Base-by-base conservation (phyloP, 2,797 vertebrate genomes). In the Aphelocoma californica region DNA sequence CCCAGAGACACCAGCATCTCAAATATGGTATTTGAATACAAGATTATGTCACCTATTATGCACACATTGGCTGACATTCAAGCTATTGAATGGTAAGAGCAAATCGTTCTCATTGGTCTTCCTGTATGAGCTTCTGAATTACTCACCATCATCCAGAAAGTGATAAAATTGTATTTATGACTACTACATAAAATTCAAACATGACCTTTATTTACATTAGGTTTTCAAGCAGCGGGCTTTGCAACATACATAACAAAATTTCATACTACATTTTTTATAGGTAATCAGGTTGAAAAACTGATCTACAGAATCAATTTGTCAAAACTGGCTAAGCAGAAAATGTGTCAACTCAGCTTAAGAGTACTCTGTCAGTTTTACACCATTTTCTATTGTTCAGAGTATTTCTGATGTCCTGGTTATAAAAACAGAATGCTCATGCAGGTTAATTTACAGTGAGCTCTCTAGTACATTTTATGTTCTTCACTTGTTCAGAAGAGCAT, bases 151-250 rank as follows among this genome's bases (percentile, higher is more conserved):
- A 90, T 44, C 38, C 66, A 53, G 28, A 90, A 92, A 86, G 66
- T n/a, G 69, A 34, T 71, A 83, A 92, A 86, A 65, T 64, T 80
- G 53, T 50, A 74, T 71, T 92, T 65, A 86, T 79, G 90, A 83
- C 47, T 66, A 77, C 80, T 72, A 67, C 81, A 87, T 93, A 96
- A 89, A 94, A 96, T 80, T 95, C 93, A 96, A 92, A 97, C 24
- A 16, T 83, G 89, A 93, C 31, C 67, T 97, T 95, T 94, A 94
- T 95, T 97, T 92, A 96, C 57, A 97, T 85, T 54, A 81, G 83
- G 53, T 58, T 86, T 97, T 93, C 90, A 91, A 94, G 75, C 61
- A 7, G 61, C 77, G 65, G 64, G 58, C 82, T 48, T 80, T 93
- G 94, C 75, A 94, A 93, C 86, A 80, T 74, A 95, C 84, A 85